These are phyloP conservation scores for Drosophila kepulauana DNA, from an alignment of 1,140 invertebrate species.

Conservation along the genomic window DNA sequence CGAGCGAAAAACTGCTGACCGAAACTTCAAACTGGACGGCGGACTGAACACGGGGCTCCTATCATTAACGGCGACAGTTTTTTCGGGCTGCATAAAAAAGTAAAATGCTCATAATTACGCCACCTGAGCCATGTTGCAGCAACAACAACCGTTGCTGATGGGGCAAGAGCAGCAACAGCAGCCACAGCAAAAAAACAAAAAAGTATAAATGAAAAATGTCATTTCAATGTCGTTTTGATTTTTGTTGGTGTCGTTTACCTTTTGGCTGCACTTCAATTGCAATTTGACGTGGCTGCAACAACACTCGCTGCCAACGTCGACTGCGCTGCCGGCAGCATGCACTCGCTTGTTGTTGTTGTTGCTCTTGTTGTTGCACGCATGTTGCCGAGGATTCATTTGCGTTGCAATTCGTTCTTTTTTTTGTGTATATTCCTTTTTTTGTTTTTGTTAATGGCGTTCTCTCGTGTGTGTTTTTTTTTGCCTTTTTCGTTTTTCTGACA, in stretches of 20 bases:
- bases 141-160: constrained; percentile 3
- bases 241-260: constrained; percentile 82
- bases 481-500: constrained; percentile 74
- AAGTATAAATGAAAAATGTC: constrained; percentile 77
- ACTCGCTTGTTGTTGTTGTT: constrained; percentile 11
- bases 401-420: constrained; percentile 42
- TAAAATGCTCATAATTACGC: constrained; percentile 72
- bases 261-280: constrained; percentile 82
- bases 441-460: constrained; percentile 37
- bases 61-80: constrained; percentile 61
- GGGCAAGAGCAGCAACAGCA: not conserved
- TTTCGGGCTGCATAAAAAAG: not conserved
- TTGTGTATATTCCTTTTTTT: constrained; percentile 20
- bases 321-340: constrained; percentile 21
- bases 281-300: constrained; percentile 63
- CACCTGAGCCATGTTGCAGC: constrained; percentile 18
- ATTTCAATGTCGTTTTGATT: constrained; percentile 80
- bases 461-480: constrained; percentile 22
- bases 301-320: constrained; percentile 19
- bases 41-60: not conserved
- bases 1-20: constrained; percentile 47
- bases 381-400: constrained; percentile 76
- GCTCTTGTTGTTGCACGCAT: constrained; percentile 72
- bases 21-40: constrained; percentile 55
- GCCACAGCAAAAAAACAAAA: constrained; percentile 27